Evolutionary conservation across 2,797 vertebrate species (phyloP), one percentile per base, ranked within the genome.

Genomic region (Poeciliopsis infans): DNA sequence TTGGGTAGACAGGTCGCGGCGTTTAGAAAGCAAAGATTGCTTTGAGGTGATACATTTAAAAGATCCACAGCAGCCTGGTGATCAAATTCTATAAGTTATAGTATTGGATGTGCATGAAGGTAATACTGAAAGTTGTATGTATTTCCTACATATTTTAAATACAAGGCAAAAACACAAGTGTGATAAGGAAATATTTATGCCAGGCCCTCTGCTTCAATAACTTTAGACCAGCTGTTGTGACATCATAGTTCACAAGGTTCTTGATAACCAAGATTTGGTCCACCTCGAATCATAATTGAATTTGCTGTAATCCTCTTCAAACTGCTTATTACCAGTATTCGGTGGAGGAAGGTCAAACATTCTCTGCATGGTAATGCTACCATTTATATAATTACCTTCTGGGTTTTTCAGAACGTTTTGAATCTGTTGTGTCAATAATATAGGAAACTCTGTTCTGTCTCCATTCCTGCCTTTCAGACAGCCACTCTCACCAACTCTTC

Each of bases 231-330:
- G 33, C 31, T 47, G 43, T n/a, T 71, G 28, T 71, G 43, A 71
- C 28, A 46, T 31, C n/a, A 47, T 28, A 71, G 10, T 71, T 46
- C 43, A 47, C 69, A 36, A 36, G 16, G 59, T 16, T 70, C 6
- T 16, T 6, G 4, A 25, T 43, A n/a, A 23, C 12, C 25, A 25
- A n/a, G 25, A n/a, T 46, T 45, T 70, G 41, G 5, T 28, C 25
- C 68, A 45, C 43, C 41, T 70, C 5, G 46, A 70, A 70, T 45
- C 41, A 70, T 18, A 70, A 70, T 43, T 70, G 41, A 46, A 70
- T 36, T 45, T 28, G 41, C 13, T 45, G 12, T 43, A 46, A 16
- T 15, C n/a, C n/a, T 31, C n/a, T 7, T 46, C 15, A 36, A 28
- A 64, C 31, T 20, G 16, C n/a, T 28, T 31, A 18, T 71, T 47